Base-by-base conservation (phyloP, 1,140 invertebrate genomes). In the Cecropterus lyciades region DNA sequence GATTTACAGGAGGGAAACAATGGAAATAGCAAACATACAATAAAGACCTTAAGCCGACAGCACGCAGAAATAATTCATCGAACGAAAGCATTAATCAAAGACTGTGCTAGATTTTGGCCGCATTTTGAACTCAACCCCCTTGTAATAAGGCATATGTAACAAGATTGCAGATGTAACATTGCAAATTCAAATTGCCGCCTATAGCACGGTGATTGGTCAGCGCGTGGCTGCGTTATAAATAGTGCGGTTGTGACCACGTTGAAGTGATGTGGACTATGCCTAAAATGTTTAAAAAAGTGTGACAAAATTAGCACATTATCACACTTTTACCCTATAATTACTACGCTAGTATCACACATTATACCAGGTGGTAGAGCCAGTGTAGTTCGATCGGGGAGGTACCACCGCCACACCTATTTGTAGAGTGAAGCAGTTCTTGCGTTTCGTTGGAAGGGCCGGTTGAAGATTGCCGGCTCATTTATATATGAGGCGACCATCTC, bases 61-160 rank as follows among this genome's bases (percentile, higher is more conserved):
- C 81, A 71, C 68, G 73, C 65, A 64, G 73, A 78, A 84, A 88
- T 88, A 86, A 86, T 81, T 88, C 81, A 88, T 88, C 82, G 84
- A 85, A 87, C 79, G 66, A 85, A 81, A 79, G 73, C 81, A 88
- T 88, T 85, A 85, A 86, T 88, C 85, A 88, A 79, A 79, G 51
- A 71, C 79, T 53, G 16, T 53, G 48, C 49, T 30, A 16, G 11
- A 57, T 43, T 65, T 51, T 37, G 27, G 20, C 49, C 46, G 33
- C 63, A 59, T 57, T 55, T 56, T 57, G 11, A 53, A 67, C 72
- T 62, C 68, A 79, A 75, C 16, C 7, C 0, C 43, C 3, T 49
- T 11, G 42, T 3, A 17, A 59, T 76, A 79, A 70, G 57, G 70
- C 52, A 65, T 17, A 27, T 37, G 66, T 16, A 73, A 67, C 72